A percentile compares a stretch with the other conserved stretches of the same genome.
phyloP scores from a whole-genome alignment of 2,113 vertebrate genomes.

The Lampris megalopsis region DNA sequence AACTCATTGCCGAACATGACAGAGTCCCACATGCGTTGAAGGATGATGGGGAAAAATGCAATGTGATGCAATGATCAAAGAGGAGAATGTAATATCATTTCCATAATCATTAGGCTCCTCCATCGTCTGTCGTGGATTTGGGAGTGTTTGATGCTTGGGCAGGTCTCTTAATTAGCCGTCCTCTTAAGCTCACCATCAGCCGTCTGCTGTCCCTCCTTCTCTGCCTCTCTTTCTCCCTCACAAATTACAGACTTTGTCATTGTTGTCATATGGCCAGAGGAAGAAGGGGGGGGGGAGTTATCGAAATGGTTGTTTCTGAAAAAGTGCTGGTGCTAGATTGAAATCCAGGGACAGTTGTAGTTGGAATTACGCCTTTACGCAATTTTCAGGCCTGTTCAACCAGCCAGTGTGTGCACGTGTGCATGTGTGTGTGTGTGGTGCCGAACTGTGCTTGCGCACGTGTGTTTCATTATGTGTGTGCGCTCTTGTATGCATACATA shows the following conservation, averaged over 20 bases:
- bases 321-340: background rate
- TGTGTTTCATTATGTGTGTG: slow-evolving; percentile 5
- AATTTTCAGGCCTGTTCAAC: slow-evolving; percentile 40
- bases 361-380: no score
- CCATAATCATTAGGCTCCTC: slow-evolving; percentile 80
- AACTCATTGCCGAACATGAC: slow-evolving; percentile 71
- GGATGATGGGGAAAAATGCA: slow-evolving; percentile 74
- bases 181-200: slow-evolving; percentile 68
- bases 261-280: slow-evolving; percentile 59
- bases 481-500: background rate
- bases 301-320: slow-evolving; percentile 52
- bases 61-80: slow-evolving; percentile 86
- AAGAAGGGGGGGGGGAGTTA: slow-evolving; percentile 29
- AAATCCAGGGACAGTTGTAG: no score
- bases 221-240: slow-evolving; percentile 52
- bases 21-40: slow-evolving; percentile 73
- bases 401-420: slow-evolving; percentile 2
- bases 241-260: slow-evolving; percentile 71
- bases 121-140: slow-evolving; percentile 77
- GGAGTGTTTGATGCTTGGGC: slow-evolving; percentile 79
- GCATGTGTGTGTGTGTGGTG: no score
- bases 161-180: slow-evolving; percentile 82
- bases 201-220: slow-evolving; percentile 63
- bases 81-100: slow-evolving; percentile 82
- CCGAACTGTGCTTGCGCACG: no score